Evolutionary conservation across 1,140 invertebrate genomes (phyloP), one percentile per base, ranked within the genome.

Genomic region (Marisa cornuarietis): DNA sequence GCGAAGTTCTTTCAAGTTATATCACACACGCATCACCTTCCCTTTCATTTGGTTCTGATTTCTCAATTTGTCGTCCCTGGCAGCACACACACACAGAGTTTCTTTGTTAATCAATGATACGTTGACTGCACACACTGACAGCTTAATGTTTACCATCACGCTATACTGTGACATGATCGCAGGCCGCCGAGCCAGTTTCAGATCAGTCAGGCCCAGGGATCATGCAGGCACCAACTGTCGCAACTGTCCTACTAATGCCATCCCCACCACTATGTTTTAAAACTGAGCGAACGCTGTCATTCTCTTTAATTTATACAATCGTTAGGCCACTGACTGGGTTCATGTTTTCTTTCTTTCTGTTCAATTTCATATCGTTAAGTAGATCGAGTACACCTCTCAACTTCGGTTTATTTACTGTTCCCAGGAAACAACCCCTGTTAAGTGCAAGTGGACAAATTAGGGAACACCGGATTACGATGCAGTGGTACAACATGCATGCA

Each of bases 361-460:
- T n/a, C 54, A 20, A 68, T 63, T 66, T 63, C 14, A 49, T 18
- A 65, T 76, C 74, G 26, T 65, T 76, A 49, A n/a, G 62, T 62
- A 62, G 42, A 61, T 22, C 74, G 5, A 42, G 6, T 42, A 4
- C 31, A 4, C 31, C 11, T 18, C 54, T 0, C 54, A 58, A 58
- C 11, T 16, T 52, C 31, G 49, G 51, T 77, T 42, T 77, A 77
- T 77, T 77, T 77, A 77, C 76, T 65, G 76, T 65, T 77, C 76
- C 76, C 76, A 77, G 65, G 76, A 77, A 77, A 77, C 76, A 68
- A 77, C 26, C 26, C 22, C 51, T 6, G 74, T 51, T 31, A 7
- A 10, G 52, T 58, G 54, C 54, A 20, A 8, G 7, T 49, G 26
- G 22, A 63, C 62, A 63, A 65, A 10, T 49, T 4, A 9, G 74